These are phyloP conservation scores for Hermatobates lingyangjiaoensis DNA, from an alignment of 1,140 invertebrate species.

Conservation along the genomic window DNA sequence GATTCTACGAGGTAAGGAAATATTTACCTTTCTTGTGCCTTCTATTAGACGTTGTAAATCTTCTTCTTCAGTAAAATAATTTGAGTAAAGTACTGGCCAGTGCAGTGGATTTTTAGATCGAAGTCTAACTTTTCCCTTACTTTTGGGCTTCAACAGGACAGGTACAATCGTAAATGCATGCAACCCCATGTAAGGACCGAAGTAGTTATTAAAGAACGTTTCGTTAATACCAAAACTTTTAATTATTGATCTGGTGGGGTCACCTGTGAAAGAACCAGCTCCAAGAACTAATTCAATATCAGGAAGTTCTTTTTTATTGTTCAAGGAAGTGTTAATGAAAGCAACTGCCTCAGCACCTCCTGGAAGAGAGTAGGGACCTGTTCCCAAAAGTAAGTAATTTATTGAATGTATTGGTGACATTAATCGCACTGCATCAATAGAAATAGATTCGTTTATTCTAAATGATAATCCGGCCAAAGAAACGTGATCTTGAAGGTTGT, in stretches of 20 bases:
- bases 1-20: no score
- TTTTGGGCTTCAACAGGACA: constrained; percentile 29
- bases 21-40: constrained; percentile 32
- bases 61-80: constrained; percentile 25
- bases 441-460: constrained; percentile 28
- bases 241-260: constrained; percentile 42
- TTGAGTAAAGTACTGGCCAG: constrained; percentile 39
- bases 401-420: constrained; percentile 41
- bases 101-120: constrained; percentile 32
- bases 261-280: constrained; percentile 49
- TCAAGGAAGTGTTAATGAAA: constrained; percentile 28
- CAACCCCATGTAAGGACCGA: constrained; percentile 14
- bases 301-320: constrained; percentile 25
- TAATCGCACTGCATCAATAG: constrained; percentile 36
- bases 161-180: constrained; percentile 28
- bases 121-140: constrained; percentile 28
- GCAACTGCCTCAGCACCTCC: constrained; percentile 26
- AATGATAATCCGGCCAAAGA: constrained; percentile 34
- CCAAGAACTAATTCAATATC: constrained; percentile 66
- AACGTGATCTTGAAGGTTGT: constrained; percentile 40
- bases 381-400: constrained; percentile 21
- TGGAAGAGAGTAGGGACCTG: constrained; percentile 23
- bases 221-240: constrained; percentile 23
- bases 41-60: constrained; percentile 23
- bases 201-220: constrained; percentile 15